Conservation (phyloP, 2,797 vertebrate species). For the Molossus alvarezi region DNA sequence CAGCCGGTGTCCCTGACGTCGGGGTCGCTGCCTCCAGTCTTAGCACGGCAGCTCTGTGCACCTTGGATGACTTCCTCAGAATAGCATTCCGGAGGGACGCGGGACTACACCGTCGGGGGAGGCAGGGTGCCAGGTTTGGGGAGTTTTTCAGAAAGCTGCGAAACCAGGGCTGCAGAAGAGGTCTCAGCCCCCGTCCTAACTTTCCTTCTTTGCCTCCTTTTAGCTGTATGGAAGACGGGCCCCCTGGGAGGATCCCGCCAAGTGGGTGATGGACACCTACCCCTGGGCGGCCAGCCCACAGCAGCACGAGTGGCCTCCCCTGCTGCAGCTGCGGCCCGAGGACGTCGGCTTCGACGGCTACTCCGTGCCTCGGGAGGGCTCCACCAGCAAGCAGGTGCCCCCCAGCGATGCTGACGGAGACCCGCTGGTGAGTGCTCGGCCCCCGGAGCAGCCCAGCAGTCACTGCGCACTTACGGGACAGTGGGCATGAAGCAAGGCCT, state of each 20-base stretch:
- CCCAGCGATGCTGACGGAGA: slow-evolving; percentile 96
- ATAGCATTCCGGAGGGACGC: fast-evolving
- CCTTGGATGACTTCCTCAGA: background rate
- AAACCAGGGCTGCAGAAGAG: background rate
- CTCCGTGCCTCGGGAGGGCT: slow-evolving; percentile 94
- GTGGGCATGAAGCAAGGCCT: too few species aligned
- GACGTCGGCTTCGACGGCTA: slow-evolving; percentile 99
- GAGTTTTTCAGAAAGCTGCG: background rate
- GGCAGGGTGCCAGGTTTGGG: background rate
- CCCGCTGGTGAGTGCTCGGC: slow-evolving; percentile 94
- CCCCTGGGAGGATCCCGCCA: slow-evolving; percentile 97
- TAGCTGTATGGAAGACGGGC: slow-evolving; percentile 97
- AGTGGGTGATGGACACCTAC: slow-evolving; percentile 98
- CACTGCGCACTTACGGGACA: fast-evolving
- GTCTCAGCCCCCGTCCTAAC: background rate
- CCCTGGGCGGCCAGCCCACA: slow-evolving; percentile 95
- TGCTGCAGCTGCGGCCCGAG: slow-evolving; percentile 97
- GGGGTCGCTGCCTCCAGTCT: background rate
- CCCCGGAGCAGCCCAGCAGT: background rate
- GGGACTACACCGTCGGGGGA: too few species aligned
- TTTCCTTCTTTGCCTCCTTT: slow-evolving; percentile 58
- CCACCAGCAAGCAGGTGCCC: slow-evolving; percentile 93
- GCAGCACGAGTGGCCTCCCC: slow-evolving; percentile 96
- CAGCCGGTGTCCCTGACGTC: background rate
- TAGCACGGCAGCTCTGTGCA: background rate